phyloP scores from a whole-genome alignment of 2,888 invertebrate species.

The Strigamia maritima region DNA sequence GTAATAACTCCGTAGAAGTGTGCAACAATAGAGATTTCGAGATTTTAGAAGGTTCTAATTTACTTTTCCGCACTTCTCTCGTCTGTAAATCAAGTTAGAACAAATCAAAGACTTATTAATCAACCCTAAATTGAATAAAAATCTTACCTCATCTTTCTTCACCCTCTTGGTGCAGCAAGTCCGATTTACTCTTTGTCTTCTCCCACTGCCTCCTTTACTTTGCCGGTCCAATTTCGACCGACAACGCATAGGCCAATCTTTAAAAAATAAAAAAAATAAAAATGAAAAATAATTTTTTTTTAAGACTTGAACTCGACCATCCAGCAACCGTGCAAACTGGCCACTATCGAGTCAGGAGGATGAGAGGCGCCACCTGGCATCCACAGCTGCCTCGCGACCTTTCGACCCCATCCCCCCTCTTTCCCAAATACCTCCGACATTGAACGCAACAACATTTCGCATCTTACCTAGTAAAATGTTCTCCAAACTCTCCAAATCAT shows the following conservation, averaged over 20 bases:
- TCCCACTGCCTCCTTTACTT: background rate
- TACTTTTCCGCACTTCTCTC: background rate
- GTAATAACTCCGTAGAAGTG: background rate
- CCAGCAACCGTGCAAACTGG: background rate
- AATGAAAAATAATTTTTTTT: too few species aligned
- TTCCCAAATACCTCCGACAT: constrained; percentile 7
- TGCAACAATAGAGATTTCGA: background rate
- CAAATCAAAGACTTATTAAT: too few species aligned
- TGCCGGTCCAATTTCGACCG: constrained; percentile 12
- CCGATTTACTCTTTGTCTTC: background rate
- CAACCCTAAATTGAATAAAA: too few species aligned
- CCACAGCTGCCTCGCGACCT: constrained; percentile 20
- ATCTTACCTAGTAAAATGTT: constrained; percentile 35
- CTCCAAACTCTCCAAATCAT: constrained; percentile 39
- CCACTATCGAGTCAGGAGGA: background rate
- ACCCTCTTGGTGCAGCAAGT: background rate
- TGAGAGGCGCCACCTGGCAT: constrained; percentile 22
- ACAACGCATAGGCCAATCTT: constrained; percentile 37
- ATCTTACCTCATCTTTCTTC: background rate
- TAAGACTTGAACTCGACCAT: background rate
- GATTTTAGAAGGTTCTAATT: background rate
- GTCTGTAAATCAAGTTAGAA: background rate
- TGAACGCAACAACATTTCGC: background rate
- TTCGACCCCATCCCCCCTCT: constrained; percentile 16
- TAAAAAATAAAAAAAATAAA: too few species aligned